Conservation (phyloP, 1,140 invertebrate genomes). For the Dinothrombium tinctorium region DNA sequence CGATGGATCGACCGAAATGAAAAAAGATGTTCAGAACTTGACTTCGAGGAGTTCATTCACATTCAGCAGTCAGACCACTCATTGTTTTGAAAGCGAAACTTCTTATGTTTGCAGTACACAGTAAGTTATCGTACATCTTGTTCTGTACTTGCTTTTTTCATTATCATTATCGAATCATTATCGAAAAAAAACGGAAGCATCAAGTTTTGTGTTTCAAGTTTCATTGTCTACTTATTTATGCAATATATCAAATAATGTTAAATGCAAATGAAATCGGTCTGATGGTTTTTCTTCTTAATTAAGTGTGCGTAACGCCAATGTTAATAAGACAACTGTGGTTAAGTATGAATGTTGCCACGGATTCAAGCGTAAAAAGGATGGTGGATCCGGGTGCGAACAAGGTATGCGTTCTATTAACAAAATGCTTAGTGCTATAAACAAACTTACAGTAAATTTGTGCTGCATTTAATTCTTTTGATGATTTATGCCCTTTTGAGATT, state of each 20-base stretch:
- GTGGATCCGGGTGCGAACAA: slow-evolving; percentile 21
- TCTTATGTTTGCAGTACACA: slow-evolving; percentile 29
- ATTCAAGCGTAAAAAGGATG: slow-evolving; percentile 23
- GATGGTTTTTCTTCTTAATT: slow-evolving; percentile 9
- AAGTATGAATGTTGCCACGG: slow-evolving; percentile 35
- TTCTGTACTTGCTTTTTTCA: slow-evolving; percentile 8
- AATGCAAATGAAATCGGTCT: not conserved
- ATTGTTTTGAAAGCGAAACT: slow-evolving; percentile 27
- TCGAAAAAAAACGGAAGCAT: not conserved
- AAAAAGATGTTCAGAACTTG: slow-evolving; percentile 13
- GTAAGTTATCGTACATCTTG: slow-evolving; percentile 9
- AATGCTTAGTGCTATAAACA: no score
- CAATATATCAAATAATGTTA: no score
- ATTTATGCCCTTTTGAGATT: no score
- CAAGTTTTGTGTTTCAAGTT: not conserved
- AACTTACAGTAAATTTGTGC: no score
- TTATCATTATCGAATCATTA: not conserved
- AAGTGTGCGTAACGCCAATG: slow-evolving; percentile 29
- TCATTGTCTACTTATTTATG: not conserved
- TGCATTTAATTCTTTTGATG: no score
- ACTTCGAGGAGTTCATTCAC: slow-evolving; percentile 18
- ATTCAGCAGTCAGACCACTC: slow-evolving; percentile 24
- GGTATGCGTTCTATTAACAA: not conserved
- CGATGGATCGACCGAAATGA: slow-evolving; percentile 16
- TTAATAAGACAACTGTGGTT: slow-evolving; percentile 29